These are phyloP conservation scores for Chondrilla cf. caribensis DNA, from an alignment of 37 sponge, comb jelly and placozoan genomes.

Conservation along the genomic window DNA sequence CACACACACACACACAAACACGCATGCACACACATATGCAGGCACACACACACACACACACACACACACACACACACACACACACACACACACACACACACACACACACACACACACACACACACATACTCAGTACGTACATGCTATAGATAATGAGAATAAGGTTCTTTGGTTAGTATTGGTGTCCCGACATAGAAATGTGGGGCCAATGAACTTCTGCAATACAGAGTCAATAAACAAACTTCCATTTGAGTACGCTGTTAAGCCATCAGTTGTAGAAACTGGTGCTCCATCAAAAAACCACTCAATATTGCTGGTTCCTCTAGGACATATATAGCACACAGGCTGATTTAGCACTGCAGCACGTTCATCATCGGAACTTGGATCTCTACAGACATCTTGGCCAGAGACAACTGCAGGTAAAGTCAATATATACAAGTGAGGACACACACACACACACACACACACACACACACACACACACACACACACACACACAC, in stretches of 20 bases:
- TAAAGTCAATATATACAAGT: too few species aligned
- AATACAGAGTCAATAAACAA: too few species aligned
- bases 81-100: background rate
- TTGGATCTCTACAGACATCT: background rate
- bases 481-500: too few species aligned
- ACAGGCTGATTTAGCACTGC: background rate
- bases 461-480: too few species aligned
- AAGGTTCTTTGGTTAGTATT: too few species aligned
- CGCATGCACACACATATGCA: background rate
- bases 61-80: background rate
- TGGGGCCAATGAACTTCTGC: too few species aligned
- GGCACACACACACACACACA: background rate
- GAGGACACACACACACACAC: too few species aligned
- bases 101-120: background rate
- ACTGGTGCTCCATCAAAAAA: background rate
- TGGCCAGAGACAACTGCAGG: too few species aligned
- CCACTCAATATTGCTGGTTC: background rate
- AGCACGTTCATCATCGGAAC: background rate
- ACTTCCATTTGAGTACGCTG: too few species aligned
- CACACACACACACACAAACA: conserved; percentile 20
- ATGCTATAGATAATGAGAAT: too few species aligned
- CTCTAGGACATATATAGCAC: background rate
- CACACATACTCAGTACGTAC: background rate
- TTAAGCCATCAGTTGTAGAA: too few species aligned
- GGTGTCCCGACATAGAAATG: too few species aligned